phyloP scores from a whole-genome alignment of 2,797 vertebrate genomes.

The Danionella dracula region DNA sequence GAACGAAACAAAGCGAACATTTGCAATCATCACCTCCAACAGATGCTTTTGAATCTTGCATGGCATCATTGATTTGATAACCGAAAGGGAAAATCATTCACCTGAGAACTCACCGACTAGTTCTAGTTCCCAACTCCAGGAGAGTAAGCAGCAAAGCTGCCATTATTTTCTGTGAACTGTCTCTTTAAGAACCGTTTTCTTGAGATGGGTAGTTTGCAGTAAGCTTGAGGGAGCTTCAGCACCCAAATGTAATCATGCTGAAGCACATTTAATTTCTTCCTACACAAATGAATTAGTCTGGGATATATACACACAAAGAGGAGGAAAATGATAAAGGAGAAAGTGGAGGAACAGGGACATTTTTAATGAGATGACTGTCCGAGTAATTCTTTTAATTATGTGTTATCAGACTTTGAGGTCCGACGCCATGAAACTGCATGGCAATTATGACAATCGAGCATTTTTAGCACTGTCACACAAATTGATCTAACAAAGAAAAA shows the following conservation, averaged over 20 bases:
- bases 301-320: neutral
- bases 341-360: neutral
- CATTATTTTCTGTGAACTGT: too few relatives aligned
- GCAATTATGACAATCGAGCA: neutral
- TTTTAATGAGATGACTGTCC: slow-evolving; percentile 10
- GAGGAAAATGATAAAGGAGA: slow-evolving; percentile 8
- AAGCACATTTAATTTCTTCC: slow-evolving; percentile 40
- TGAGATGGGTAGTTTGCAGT: neutral
- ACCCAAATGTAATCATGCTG: slow-evolving; percentile 24
- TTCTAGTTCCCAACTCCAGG: too few relatives aligned
- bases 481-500: neutral
- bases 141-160: too few relatives aligned
- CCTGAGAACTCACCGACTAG: too few relatives aligned
- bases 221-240: slow-evolving; percentile 15
- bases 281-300: slow-evolving; percentile 25
- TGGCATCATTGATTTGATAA: too few relatives aligned
- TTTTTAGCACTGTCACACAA: neutral
- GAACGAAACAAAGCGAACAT: too few relatives aligned
- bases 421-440: neutral
- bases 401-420: neutral
- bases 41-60: too few relatives aligned
- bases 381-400: neutral
- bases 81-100: too few relatives aligned
- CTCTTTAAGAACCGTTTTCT: neutral
- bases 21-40: too few relatives aligned